Conservation (phyloP, 1,140 invertebrate species). For the Pentalonia nigronervosa region DNA sequence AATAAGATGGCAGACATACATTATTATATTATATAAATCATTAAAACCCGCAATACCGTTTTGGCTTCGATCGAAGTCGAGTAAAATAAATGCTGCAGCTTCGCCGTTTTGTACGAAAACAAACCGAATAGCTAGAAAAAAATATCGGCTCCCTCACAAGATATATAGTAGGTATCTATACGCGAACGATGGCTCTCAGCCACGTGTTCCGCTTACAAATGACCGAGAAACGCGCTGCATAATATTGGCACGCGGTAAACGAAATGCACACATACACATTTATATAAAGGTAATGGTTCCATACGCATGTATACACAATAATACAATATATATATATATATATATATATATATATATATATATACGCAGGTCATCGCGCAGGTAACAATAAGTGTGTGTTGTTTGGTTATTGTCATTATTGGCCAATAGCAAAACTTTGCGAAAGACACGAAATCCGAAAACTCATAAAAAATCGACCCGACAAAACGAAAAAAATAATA, state of each 20-base stretch:
- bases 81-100: not conserved
- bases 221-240: not conserved
- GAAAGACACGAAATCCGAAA: not conserved
- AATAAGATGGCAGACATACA: not conserved
- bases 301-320: not conserved
- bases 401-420: not conserved
- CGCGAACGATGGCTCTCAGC: not conserved
- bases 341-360: too few relatives aligned
- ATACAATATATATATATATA: too few relatives aligned
- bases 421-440: not conserved
- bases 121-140: not conserved
- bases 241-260: not conserved
- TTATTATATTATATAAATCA: not conserved
- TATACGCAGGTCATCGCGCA: not conserved
- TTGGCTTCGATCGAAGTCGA: not conserved
- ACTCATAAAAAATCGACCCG: not conserved
- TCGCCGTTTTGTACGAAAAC: not conserved
- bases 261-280: not conserved
- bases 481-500: not conserved
- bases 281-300: not conserved
- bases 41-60: not conserved
- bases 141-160: not conserved
- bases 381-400: not conserved
- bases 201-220: constrained; percentile 45
- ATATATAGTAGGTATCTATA: not conserved